A percentile compares a stretch with the other conserved stretches of the same genome.
Evolutionary conservation across 2,888 invertebrate species (phyloP).

Genomic region (Eretmocerus hayati): DNA sequence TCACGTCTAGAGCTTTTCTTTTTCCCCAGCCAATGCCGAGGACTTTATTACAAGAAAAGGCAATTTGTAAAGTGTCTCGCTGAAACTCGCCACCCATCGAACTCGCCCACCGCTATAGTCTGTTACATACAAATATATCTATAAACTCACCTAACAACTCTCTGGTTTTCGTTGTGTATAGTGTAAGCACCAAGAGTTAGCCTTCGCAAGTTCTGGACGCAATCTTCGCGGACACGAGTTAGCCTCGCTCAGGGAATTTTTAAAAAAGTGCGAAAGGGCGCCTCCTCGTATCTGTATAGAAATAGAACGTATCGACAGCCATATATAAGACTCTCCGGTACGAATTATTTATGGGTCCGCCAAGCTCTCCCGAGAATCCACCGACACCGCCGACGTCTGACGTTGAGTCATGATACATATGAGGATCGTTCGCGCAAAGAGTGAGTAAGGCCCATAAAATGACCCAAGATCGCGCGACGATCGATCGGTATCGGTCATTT

Average conservation of each 20-base stretch:
- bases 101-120: constrained; percentile 12
- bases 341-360: constrained; percentile 8
- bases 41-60: constrained; percentile 23
- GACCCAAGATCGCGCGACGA: not conserved
- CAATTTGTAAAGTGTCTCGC: constrained; percentile 19
- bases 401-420: too few species aligned
- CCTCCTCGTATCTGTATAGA: constrained; percentile 7
- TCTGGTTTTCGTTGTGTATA: too few species aligned
- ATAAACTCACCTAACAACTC: too few species aligned
- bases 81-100: constrained; percentile 15
- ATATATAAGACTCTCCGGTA: constrained; percentile 6
- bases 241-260: not conserved
- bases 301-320: constrained; percentile 16
- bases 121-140: too few species aligned
- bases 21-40: constrained; percentile 7
- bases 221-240: not conserved
- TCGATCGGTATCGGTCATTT: not conserved
- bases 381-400: too few species aligned
- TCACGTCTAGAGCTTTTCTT: not conserved
- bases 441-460: too few species aligned
- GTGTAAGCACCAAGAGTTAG: too few species aligned
- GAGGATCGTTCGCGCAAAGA: too few species aligned
- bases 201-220: not conserved
- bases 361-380: too few species aligned
- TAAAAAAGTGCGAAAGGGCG: constrained; percentile 9